Base-by-base conservation (phyloP, 2,888 invertebrate species). In the Zaprionus lineosus region DNA sequence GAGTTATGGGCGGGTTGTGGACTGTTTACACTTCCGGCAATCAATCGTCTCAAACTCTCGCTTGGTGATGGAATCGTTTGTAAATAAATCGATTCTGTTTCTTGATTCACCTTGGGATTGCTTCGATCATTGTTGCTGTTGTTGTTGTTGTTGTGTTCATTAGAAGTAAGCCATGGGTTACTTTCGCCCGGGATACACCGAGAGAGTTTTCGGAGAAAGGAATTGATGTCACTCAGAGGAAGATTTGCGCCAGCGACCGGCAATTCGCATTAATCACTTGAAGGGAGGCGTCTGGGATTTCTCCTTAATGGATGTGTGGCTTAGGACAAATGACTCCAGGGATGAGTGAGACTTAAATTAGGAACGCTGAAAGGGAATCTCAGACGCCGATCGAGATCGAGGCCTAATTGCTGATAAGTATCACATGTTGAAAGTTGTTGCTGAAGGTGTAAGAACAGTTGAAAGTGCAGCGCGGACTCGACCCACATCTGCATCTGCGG, bases 21-120 rank as follows among this genome's bases (percentile, higher is more conserved):
- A 51, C 59, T 71, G 65, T 79, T 75, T 83, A 79, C 74, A 72
- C 84, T 84, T 81, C 79, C 79, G 69, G 82, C 77, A 81, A 84
- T 81, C 81, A 81, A 76, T 77, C 72, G 74, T 34, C 59, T 69
- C 58, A 70, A 67, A 67, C 74, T 81, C 75, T 69, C 55, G 57
- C 52, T 48, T 60, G 48, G 62, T 69, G 69, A 48, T 62, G 58
- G 69, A 58, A 60, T 82, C 70, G 81, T 67, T 67, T 72, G 70
- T 73, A 70, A 78, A 79, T 76, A 71, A 61, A 74, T 72, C 58
- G 57, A 15, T 31, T 41, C 39, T 50, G 65, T 37, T 39, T 53
- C 1, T 14, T 26, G 11, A 18, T 36, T 18, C 12, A 18, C n/a
- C n/a, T 52, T n/a, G n/a, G n/a, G 21, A 21, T 18, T 21, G 11